These are phyloP conservation scores for Catamblyrhynchus diadema DNA, from an alignment of 2,797 vertebrate genomes.

Conservation along the genomic window DNA sequence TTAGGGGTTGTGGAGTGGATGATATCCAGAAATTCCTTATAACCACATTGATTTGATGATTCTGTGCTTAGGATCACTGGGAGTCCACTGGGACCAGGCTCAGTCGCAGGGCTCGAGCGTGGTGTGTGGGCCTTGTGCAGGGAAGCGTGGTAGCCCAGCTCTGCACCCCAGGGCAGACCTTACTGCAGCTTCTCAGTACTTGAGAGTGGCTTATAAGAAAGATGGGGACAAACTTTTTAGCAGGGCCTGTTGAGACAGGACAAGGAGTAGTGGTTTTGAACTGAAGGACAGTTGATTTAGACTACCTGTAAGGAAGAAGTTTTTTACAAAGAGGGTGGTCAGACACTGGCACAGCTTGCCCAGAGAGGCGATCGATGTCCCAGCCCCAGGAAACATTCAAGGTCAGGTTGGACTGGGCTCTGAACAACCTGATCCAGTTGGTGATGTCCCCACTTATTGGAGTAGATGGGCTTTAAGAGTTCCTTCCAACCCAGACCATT, in stretches of 20 bases:
- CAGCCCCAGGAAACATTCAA: neutral
- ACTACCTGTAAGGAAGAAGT: neutral
- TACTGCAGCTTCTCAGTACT: neutral
- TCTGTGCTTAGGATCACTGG: neutral
- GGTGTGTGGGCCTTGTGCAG: neutral
- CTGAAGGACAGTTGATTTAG: neutral
- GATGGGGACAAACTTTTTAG: neutral
- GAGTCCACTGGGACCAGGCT: neutral
- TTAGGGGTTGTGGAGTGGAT: neutral
- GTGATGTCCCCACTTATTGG: neutral
- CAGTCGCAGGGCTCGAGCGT: accelerated
- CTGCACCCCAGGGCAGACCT: neutral
- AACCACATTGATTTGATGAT: neutral
- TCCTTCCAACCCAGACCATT: neutral
- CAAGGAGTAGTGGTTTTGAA: neutral
- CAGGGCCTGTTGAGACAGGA: neutral
- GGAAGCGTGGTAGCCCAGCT: accelerated
- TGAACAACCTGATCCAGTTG: neutral
- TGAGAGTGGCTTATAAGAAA: neutral
- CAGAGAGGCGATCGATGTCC: accelerated
- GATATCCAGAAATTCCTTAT: neutral
- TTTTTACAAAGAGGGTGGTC: neutral
- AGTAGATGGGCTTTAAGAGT: neutral
- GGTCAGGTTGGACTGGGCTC: neutral
- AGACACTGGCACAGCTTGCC: neutral